Evolutionary conservation across 2,888 invertebrate genomes (phyloP).

Genomic region (Diachrysia chrysitis): DNA sequence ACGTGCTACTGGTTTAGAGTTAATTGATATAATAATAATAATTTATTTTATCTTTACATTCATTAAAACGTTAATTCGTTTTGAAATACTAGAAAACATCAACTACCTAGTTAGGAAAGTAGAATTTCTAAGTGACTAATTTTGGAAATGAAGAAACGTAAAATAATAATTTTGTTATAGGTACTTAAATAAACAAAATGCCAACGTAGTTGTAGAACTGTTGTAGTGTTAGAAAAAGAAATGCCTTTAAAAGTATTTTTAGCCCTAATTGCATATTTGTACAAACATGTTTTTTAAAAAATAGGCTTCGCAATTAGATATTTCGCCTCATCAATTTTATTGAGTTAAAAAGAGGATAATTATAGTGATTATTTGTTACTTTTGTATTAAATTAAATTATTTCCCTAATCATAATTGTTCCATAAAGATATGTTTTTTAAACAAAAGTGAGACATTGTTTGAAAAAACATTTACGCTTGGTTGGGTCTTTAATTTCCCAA

Average conservation of each 20-base stretch:
- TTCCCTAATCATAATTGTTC: no score
- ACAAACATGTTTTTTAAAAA: no score
- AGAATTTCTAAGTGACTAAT: not conserved
- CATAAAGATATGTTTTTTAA: not conserved
- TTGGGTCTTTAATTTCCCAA: constrained; percentile 28
- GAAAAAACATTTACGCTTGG: constrained; percentile 8
- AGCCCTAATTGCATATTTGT: no score
- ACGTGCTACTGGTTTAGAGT: constrained; percentile 37
- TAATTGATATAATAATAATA: not conserved
- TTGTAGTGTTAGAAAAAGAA: no score
- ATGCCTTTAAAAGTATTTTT: no score
- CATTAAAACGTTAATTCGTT: not conserved
- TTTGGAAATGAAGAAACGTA: not conserved
- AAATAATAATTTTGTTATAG: no score
- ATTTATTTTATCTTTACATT: not conserved
- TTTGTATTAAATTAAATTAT: no score
- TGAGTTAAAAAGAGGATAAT: no score
- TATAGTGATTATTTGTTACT: not conserved
- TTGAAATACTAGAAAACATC: not conserved
- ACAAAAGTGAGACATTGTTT: not conserved
- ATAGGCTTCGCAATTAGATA: no score
- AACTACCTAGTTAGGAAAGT: not conserved
- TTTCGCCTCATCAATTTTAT: no score
- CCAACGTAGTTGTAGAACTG: no score
- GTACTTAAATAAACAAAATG: no score